A percentile compares a stretch with the other conserved stretches of the same genome.
Conservation (phyloP, 2,113 vertebrate genomes). For the Actenoides lindsayi region DNA sequence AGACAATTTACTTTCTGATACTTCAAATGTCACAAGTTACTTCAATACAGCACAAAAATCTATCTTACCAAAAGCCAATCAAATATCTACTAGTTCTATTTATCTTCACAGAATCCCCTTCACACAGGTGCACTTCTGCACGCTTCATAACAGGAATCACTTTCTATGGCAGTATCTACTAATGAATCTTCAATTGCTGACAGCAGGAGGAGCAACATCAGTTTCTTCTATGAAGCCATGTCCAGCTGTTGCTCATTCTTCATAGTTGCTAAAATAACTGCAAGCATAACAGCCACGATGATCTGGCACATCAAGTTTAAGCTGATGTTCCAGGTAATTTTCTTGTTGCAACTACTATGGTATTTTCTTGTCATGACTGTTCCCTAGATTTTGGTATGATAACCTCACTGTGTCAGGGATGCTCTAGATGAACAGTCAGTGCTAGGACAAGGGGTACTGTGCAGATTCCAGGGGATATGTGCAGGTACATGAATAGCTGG, state of each 20-base stretch:
- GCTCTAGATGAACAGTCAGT: background rate
- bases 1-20: background rate
- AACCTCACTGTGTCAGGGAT: background rate
- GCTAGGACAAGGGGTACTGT: background rate
- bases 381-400: background rate
- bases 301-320: background rate
- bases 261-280: background rate
- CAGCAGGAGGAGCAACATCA: background rate
- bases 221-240: background rate
- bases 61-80: background rate
- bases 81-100: background rate
- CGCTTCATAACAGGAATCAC: background rate
- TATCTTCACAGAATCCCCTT: background rate
- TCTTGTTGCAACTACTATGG: background rate
- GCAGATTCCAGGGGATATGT: background rate
- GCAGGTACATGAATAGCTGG: background rate
- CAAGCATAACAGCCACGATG: background rate
- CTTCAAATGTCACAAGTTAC: background rate
- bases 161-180: background rate
- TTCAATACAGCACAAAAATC: slow-evolving; percentile 3
- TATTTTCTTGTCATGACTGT: background rate
- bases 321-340: background rate
- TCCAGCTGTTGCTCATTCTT: slow-evolving; percentile 21
- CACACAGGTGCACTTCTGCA: background rate
- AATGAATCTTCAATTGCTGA: slow-evolving; percentile 34